A percentile compares a stretch with the other conserved stretches of the same genome.
These are phyloP conservation scores for Papilio polytes DNA, from an alignment of 1,140 invertebrate genomes.

Conservation along the genomic window DNA sequence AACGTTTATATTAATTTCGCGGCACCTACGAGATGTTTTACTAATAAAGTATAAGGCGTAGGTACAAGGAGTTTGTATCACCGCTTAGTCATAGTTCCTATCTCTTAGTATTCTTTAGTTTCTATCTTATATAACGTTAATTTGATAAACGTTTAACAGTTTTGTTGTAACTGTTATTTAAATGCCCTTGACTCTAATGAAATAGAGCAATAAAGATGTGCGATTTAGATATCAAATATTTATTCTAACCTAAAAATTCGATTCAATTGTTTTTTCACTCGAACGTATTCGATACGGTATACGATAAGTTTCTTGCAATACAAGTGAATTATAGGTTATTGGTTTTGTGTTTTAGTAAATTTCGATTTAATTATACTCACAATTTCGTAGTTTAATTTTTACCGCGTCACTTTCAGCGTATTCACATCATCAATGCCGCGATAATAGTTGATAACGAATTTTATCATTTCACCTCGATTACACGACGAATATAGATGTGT, in stretches of 20 bases:
- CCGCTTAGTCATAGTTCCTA: conserved; percentile 34
- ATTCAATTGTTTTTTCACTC: not conserved
- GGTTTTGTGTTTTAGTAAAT: not conserved
- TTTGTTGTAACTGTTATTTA: conserved; percentile 4
- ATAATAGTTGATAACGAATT: conserved; percentile 74
- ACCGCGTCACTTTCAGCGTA: conserved; percentile 68
- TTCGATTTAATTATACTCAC: not conserved
- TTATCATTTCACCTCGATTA: conserved; percentile 77
- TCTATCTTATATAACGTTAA: conserved; percentile 1
- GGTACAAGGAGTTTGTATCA: not conserved
- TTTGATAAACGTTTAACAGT: not conserved
- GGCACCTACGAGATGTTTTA: conserved; percentile 36
- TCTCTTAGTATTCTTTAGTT: conserved; percentile 14
- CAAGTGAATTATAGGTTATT: not conserved
- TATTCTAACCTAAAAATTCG: not conserved
- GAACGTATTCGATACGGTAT: not conserved
- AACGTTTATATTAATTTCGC: not conserved
- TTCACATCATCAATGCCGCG: conserved; percentile 61
- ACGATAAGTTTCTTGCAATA: not conserved
- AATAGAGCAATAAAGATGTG: conserved; percentile 11
- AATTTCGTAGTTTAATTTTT: conserved; percentile 41
- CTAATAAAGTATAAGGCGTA: conserved; percentile 35
- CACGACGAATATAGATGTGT: conserved; percentile 61
- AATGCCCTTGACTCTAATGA: not conserved
- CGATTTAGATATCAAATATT: not conserved